Evolutionary conservation across 1,140 invertebrate genomes (phyloP).

Genomic region (Zaprionus ornatus): DNA sequence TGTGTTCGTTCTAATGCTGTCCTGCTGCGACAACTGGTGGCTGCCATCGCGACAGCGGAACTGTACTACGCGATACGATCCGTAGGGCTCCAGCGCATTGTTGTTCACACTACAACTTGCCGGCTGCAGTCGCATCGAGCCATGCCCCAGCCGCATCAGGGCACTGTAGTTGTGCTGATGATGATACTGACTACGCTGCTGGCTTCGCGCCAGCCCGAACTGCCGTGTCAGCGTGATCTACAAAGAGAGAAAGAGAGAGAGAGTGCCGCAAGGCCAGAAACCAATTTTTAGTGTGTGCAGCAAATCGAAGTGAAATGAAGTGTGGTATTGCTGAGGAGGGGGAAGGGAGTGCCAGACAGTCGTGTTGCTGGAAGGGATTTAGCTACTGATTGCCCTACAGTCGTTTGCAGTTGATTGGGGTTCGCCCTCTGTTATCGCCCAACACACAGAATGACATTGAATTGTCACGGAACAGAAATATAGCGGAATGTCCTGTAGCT

Average conservation of each 20-base stretch:
- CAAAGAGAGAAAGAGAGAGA: neutral
- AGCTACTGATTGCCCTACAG: neutral
- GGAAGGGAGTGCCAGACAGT: neutral
- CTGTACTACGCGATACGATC: constrained; percentile 76
- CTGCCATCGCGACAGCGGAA: constrained; percentile 71
- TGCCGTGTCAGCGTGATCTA: constrained; percentile 72
- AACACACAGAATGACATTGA: neutral
- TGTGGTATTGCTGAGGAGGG: neutral
- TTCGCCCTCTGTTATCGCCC: neutral
- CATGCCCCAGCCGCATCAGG: constrained; percentile 57
- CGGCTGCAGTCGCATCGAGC: constrained; percentile 68
- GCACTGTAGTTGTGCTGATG: constrained; percentile 76
- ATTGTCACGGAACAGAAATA: neutral
- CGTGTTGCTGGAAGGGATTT: neutral
- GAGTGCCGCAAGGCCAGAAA: neutral
- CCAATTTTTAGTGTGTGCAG: neutral
- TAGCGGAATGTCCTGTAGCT: neutral
- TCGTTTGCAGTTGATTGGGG: neutral
- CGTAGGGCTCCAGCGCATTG: constrained; percentile 74
- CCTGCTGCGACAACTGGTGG: constrained; percentile 71
- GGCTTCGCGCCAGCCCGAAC: constrained; percentile 57
- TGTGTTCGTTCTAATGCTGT: constrained; percentile 71
- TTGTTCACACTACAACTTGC: constrained; percentile 71
- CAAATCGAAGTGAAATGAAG: neutral
- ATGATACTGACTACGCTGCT: constrained; percentile 63